Percentiles rank a stretch among this genome's conserved stretches.
Conservation (phyloP, 2,113 vertebrate genomes). For the Daboia siamensis region DNA sequence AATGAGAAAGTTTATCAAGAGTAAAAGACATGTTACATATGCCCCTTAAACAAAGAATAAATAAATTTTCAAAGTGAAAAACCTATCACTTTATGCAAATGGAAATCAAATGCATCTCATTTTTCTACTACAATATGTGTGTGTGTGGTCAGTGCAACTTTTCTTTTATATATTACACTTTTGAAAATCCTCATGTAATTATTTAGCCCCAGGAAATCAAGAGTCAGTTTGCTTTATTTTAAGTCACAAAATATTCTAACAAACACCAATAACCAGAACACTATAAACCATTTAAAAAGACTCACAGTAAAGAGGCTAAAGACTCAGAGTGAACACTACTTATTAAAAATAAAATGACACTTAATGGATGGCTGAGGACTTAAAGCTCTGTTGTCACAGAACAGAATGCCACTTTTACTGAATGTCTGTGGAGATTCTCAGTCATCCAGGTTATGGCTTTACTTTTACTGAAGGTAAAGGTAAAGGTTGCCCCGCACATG, state of each 20-base stretch:
- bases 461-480: background rate
- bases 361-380: conserved; percentile 28
- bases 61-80: background rate
- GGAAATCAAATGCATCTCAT: background rate
- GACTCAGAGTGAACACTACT: conserved; percentile 38
- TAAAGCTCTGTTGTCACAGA: conserved; percentile 25
- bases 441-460: too few species aligned
- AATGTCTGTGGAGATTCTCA: background rate
- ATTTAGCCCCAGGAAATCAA: conserved; percentile 48
- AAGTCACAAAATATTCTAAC: conserved; percentile 58
- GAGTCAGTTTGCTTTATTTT: conserved; percentile 42
- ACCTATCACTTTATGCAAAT: background rate
- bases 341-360: conserved; percentile 22
- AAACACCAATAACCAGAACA: conserved; percentile 59
- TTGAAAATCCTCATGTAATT: conserved; percentile 62
- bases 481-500: too few species aligned
- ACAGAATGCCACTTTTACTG: conserved; percentile 27
- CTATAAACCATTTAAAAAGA: conserved; percentile 47
- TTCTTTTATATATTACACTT: conserved; percentile 56
- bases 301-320: conserved; percentile 43
- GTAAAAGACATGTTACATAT: conserved; percentile 26
- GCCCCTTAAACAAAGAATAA: conserved; percentile 23
- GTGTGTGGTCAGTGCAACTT: conserved; percentile 45
- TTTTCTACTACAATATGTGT: conserved; percentile 11
- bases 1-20: conserved; percentile 47